Percentiles rank a stretch among this genome's conserved stretches.
Evolutionary conservation across 2,113 vertebrate genomes (phyloP).

Genomic region (Triplophysa tibetana): DNA sequence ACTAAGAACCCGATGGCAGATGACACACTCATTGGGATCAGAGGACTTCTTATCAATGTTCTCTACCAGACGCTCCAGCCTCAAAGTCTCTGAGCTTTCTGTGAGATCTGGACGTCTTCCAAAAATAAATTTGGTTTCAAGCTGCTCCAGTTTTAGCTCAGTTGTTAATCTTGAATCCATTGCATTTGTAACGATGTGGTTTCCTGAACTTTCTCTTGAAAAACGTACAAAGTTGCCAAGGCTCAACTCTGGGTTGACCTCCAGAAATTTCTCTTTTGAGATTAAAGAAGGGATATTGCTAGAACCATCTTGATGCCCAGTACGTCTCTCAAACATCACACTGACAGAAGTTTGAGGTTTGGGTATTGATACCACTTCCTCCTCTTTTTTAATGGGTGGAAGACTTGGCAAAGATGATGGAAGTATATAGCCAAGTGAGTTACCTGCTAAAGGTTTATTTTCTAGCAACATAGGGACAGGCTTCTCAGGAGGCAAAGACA

Average conservation of each 20-base stretch:
- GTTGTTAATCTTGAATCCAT: conserved; percentile 85
- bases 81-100: conserved; percentile 92
- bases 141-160: conserved; percentile 91
- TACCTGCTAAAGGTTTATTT: conserved; percentile 89
- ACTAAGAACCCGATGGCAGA: conserved; percentile 95
- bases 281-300: conserved; percentile 76
- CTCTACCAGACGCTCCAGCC: conserved; percentile 94
- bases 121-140: conserved; percentile 92
- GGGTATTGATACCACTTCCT: conserved; percentile 86
- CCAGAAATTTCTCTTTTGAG: conserved; percentile 81
- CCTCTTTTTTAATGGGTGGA: conserved; percentile 93
- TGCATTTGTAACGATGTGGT: conserved; percentile 71
- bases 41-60: conserved; percentile 96
- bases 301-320: conserved; percentile 79
- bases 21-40: conserved; percentile 93
- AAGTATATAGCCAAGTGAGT: conserved; percentile 88
- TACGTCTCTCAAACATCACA: conserved; percentile 74
- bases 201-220: conserved; percentile 67
- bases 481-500: conserved; percentile 96
- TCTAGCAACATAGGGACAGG: conserved; percentile 95
- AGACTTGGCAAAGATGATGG: conserved; percentile 89
- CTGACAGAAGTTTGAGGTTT: conserved; percentile 81
- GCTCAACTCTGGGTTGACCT: conserved; percentile 68
- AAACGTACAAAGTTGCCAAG: conserved; percentile 67
- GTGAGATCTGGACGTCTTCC: conserved; percentile 88